Percentiles rank a stretch among this genome's conserved stretches.
Evolutionary conservation across 2,888 invertebrate species (phyloP).

Genomic region (Aleiodes alternator): DNA sequence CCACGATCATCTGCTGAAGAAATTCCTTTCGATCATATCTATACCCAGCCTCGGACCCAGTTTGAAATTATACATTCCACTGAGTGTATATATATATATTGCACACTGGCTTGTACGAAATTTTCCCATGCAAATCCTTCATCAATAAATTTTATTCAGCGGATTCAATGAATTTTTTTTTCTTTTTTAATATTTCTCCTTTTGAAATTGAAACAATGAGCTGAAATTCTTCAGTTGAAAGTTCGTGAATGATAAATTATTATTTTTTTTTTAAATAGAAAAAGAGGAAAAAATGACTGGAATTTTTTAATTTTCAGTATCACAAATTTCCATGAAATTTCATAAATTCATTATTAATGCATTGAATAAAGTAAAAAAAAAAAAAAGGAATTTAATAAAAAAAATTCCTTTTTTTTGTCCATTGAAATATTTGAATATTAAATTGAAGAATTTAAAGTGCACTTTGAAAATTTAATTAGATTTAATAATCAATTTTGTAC

Average conservation of each 20-base stretch:
- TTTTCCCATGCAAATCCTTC: conserved; percentile 27
- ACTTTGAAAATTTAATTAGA: too few species aligned
- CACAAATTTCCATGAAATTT: neutral
- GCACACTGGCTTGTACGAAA: neutral
- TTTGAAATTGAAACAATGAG: neutral
- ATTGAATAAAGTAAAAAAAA: too few species aligned
- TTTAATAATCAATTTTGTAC: too few species aligned
- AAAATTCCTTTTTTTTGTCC: too few species aligned
- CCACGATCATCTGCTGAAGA: conserved; percentile 38
- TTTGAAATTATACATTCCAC: conserved; percentile 45
- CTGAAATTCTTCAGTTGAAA: conserved; percentile 13
- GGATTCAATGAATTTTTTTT: conserved; percentile 31
- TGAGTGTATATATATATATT: conserved; percentile 15
- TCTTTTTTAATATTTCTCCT: neutral
- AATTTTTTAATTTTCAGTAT: neutral
- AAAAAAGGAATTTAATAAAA: too few species aligned
- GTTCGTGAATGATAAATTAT: neutral
- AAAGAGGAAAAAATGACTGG: neutral
- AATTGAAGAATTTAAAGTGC: too few species aligned
- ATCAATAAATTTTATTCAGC: conserved; percentile 32
- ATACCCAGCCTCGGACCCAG: neutral
- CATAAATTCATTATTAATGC: too few species aligned
- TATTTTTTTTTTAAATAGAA: neutral
- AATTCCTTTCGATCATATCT: conserved; percentile 44
- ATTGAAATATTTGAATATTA: too few species aligned